These are phyloP conservation scores for Lanius ludovicianus DNA, from an alignment of 2,113 vertebrate species.

Conservation along the genomic window DNA sequence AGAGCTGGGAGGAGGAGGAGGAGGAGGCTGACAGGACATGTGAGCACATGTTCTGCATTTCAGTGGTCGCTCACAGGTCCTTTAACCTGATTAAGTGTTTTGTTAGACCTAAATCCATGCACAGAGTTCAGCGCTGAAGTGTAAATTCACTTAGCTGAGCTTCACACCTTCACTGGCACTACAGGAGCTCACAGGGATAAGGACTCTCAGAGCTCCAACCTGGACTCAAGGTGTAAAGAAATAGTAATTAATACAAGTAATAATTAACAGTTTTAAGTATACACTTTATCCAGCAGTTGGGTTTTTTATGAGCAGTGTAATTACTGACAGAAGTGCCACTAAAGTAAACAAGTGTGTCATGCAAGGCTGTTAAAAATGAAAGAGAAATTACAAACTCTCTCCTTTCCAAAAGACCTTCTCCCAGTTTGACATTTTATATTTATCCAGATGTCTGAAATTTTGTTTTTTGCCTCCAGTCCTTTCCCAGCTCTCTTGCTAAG, in stretches of 20 bases:
- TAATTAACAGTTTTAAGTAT: not conserved
- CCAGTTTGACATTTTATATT: not conserved
- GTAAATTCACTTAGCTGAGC: not conserved
- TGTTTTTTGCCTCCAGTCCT: not conserved
- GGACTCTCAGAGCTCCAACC: not conserved
- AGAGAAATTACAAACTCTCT: not conserved
- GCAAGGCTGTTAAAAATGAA: not conserved
- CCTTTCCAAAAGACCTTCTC: not conserved
- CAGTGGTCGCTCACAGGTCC: not conserved
- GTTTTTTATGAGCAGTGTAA: not conserved
- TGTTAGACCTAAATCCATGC: not conserved
- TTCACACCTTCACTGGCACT: not conserved
- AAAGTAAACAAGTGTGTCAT: not conserved
- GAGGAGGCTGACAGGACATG: not conserved
- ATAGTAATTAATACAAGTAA: not conserved
- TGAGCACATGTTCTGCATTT: not conserved
- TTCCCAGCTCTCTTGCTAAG: not conserved
- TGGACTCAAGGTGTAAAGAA: not conserved
- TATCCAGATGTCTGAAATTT: not conserved
- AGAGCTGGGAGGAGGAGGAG: not conserved
- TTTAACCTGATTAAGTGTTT: not conserved
- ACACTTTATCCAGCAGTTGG: not conserved
- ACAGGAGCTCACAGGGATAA: not conserved
- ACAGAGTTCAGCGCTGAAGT: not conserved
- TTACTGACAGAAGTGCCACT: not conserved